A percentile compares a stretch with the other conserved stretches of the same genome.
Conservation (phyloP, 2,888 invertebrate species). For the Prosopocoilus inquinatus region DNA sequence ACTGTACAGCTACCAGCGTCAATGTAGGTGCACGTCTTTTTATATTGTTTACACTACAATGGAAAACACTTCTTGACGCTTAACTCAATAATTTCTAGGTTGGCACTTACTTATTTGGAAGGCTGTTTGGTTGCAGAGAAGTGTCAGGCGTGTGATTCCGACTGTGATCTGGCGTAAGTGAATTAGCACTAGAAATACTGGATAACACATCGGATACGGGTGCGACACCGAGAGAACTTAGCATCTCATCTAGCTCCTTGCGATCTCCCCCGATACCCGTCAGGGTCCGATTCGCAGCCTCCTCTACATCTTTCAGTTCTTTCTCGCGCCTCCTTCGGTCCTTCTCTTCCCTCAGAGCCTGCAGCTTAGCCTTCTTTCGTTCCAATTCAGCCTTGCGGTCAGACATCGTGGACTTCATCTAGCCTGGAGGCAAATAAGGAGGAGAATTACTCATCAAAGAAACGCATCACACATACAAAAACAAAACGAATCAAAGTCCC, state of each 20-base stretch:
- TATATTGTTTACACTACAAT: slow-evolving; percentile 44
- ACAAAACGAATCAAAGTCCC: slow-evolving; percentile 7
- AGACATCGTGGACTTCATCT: slow-evolving; percentile 58
- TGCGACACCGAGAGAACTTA: slow-evolving; percentile 82
- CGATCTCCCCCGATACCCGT: slow-evolving; percentile 50
- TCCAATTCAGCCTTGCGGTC: slow-evolving; percentile 92
- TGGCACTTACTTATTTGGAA: slow-evolving; percentile 52
- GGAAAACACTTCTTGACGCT: slow-evolving; percentile 5
- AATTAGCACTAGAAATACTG: slow-evolving; percentile 78
- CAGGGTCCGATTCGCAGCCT: slow-evolving; percentile 60
- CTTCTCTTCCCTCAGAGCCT: slow-evolving; percentile 86
- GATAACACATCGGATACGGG: slow-evolving; percentile 84
- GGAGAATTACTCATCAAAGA: slow-evolving; percentile 8
- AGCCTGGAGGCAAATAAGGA: slow-evolving; percentile 1
- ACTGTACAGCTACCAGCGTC: slow-evolving; percentile 81
- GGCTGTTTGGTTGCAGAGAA: slow-evolving; percentile 68
- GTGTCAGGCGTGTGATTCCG: slow-evolving; percentile 76
- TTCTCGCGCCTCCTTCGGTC: slow-evolving; percentile 81
- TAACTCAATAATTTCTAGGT: too few species aligned
- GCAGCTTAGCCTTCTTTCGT: slow-evolving; percentile 87
- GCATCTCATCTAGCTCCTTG: slow-evolving; percentile 81
- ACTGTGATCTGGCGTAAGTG: slow-evolving; percentile 77
- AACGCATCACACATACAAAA: not conserved
- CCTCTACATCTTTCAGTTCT: slow-evolving; percentile 82
- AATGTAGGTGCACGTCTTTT: slow-evolving; percentile 57